Conservation (phyloP, 2,113 vertebrate genomes). For the Scolopax mira region DNA sequence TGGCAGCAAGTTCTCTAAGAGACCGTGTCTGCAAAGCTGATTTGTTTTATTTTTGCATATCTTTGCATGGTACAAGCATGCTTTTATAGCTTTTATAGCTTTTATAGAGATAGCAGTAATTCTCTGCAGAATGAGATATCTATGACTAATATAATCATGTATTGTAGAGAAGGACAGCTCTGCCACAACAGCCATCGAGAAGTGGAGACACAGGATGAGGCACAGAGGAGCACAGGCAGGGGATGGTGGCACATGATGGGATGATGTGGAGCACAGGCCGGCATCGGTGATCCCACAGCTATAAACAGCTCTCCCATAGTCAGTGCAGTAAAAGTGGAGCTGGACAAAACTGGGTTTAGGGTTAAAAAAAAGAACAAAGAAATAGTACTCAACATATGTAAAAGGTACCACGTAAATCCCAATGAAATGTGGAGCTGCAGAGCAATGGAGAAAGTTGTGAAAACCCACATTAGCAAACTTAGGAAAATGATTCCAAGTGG, state of each 20-base stretch:
- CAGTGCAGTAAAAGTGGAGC: background rate
- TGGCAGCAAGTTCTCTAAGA: background rate
- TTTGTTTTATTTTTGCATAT: background rate
- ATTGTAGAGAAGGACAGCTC: background rate
- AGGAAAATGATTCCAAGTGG: background rate
- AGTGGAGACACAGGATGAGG: background rate
- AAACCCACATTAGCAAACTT: background rate
- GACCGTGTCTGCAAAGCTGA: fast-evolving
- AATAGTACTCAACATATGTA: background rate
- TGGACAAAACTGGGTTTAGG: background rate
- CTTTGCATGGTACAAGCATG: background rate
- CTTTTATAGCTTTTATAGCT: background rate
- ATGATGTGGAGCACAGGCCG: background rate
- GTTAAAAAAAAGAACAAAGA: background rate
- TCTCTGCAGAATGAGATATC: background rate
- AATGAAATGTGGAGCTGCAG: background rate
- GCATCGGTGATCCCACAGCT: background rate
- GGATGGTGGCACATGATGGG: background rate
- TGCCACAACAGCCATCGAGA: background rate
- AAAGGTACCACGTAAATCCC: background rate
- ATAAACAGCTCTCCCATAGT: background rate
- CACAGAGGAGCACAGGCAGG: background rate
- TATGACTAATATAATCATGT: background rate
- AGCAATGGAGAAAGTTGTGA: background rate
- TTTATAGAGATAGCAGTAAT: background rate